Base-by-base conservation (phyloP, 2,113 vertebrate species). In the Labrus mixtus region DNA sequence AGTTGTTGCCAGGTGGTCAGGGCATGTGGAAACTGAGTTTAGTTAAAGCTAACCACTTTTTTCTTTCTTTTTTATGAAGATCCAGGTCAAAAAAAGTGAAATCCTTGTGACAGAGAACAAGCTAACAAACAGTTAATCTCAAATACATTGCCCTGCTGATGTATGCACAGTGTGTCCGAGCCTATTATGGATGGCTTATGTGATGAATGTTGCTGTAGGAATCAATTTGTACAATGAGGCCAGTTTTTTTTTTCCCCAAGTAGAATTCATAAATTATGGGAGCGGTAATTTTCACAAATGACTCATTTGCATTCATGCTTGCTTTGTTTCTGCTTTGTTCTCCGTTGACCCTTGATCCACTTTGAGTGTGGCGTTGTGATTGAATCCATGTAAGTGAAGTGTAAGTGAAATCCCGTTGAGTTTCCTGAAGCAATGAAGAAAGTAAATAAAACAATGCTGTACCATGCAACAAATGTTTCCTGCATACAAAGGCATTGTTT, bases 301-400 rank as follows among this genome's bases (percentile, higher is more conserved):
- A 75, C 70, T 86, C 66, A 81, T 87, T 89, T 84, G 76, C 70
- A 84, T 89, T 88, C 81, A 76, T 84, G 76, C 78, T 76, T 80
- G 75, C 87, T 89, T 84, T 83, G 74, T 76, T 87, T 71, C 53
- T 51, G 66, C 71, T 85, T 80, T 83, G 81, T 79, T 83, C 71
- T 60, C 48, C 39, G 10, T 84, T 90, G 82, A 89, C 83, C 82
- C 67, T 50, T 41, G 10, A 59, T 79, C 78, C 63, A 56, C 45
- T 82, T 68, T 68, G 66, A 77, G 8, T 39, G 68, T 65, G 23
- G 55, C 61, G 25, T 73, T 81, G 56, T 85, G 58, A 48, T n/a
- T 58, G 48, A 62, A 72, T 84, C 46, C 63, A 58, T 65, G 51
- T 41, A 41, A 41, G 39, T 55, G 2, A 58, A 82, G 68, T 61